phyloP scores from a whole-genome alignment of 2,797 vertebrate species.

The Nannoperca obscura region DNA sequence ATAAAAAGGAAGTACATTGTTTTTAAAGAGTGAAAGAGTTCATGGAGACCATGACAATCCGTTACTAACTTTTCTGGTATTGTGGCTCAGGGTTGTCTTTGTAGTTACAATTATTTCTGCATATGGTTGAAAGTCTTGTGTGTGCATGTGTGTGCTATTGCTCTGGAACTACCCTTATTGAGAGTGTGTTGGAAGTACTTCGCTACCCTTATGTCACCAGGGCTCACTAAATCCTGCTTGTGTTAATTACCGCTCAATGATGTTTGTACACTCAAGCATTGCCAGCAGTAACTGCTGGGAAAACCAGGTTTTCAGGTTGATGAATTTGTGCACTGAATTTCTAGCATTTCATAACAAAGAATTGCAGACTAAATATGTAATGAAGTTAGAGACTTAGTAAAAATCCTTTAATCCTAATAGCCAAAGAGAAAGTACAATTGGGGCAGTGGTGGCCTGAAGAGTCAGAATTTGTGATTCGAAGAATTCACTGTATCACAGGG shows the following conservation, averaged over 20 bases:
- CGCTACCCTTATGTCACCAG: constrained; percentile 11
- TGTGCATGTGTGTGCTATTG: neutral
- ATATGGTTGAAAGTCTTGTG: neutral
- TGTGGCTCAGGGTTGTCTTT: constrained; percentile 13
- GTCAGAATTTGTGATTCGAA: constrained; percentile 27
- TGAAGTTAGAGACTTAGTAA: constrained; percentile 35
- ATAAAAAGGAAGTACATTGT: constrained; percentile 47
- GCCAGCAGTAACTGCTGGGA: neutral
- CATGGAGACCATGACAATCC: constrained; percentile 37
- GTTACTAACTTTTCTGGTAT: constrained; percentile 40
- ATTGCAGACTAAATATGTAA: constrained; percentile 44
- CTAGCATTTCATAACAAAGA: constrained; percentile 33
- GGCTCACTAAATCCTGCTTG: neutral
- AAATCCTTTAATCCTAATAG: constrained; percentile 49
- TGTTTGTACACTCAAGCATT: constrained; percentile 5
- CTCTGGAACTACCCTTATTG: constrained; percentile 7
- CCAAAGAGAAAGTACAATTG: constrained; percentile 29
- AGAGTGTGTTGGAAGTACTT: neutral
- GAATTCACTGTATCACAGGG: constrained; percentile 24
- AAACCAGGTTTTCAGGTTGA: constrained; percentile 24
- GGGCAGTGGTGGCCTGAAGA: constrained; percentile 27
- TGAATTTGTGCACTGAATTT: constrained; percentile 12
- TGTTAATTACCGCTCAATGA: constrained; percentile 29
- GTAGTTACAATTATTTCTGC: constrained; percentile 1
- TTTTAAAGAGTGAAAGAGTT: constrained; percentile 57